Base-by-base conservation (phyloP, 30 jellyfish, hydroid and myxozoan species). In the Rhopilema esculentum region DNA sequence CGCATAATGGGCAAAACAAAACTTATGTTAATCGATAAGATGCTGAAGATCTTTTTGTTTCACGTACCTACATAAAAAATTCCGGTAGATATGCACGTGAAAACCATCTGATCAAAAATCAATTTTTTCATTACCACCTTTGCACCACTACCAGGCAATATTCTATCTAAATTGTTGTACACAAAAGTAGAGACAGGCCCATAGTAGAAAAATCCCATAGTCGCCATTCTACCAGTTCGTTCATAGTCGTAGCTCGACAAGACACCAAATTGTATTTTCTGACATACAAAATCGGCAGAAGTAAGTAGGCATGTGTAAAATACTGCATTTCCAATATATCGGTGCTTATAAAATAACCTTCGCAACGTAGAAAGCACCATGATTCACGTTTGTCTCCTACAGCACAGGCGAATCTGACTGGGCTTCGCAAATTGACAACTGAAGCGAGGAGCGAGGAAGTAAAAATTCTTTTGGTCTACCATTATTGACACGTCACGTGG, bases 211-310 rank as follows among this genome's bases (percentile, higher is more conserved):
- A 80, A 83, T 16, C 97, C 97, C 67, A 80, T 52, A 4, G 88
- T 70, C 16, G 92, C 97, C 97, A 89, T 89, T 71, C 97, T 84
- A 6, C 92, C 92, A 52, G 97, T 82, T 30, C 97, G 65, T 73
- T 80, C 97, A 53, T 64, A 89, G 68, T 89, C 97, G 27, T 72
- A 69, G 22, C 76, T 32, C 15, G 87, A 32, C 12, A 53, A 32
- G n/a, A 81, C 83, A 16, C 97, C 97, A 75, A 64, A 28, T 75
- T 89, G 97, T 0, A 89, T 89, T 63, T 75, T 80, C 69, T 89
- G 97, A 73, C 97, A 80, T 9, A 75, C 90, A 22, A 76, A 75
- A 64, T 89, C 97, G 29, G 97, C 97, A 0, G 93, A 75, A 1
- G 97, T 79, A 1, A 89, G 75, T 1, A 88, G 77, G 65, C 96